A percentile compares a stretch with the other conserved stretches of the same genome.
Conservation (phyloP, 2,888 invertebrate genomes). For the Drosophila rellima region DNA sequence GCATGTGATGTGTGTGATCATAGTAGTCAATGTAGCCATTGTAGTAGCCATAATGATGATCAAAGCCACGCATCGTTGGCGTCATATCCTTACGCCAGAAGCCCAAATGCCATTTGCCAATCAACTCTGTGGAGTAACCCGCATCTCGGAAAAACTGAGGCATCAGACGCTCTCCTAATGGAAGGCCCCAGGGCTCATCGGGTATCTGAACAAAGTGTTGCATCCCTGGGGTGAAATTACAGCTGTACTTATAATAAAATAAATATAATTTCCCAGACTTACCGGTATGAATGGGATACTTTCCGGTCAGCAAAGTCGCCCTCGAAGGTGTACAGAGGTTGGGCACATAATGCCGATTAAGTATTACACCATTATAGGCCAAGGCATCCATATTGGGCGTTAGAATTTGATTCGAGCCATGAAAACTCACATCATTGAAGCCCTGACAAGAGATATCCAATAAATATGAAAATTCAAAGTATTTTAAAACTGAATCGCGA, state of each 20-base stretch:
- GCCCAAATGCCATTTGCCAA: slow-evolving; percentile 97
- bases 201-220: slow-evolving; percentile 90
- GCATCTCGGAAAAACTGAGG: slow-evolving; percentile 90
- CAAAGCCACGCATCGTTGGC: slow-evolving; percentile 91
- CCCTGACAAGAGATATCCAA: slow-evolving; percentile 87
- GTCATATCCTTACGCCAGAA: slow-evolving; percentile 89
- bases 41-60: slow-evolving; percentile 94
- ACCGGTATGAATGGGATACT: slow-evolving; percentile 94
- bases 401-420: slow-evolving; percentile 95
- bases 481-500: not conserved
- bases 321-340: slow-evolving; percentile 95
- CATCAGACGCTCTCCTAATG: slow-evolving; percentile 89
- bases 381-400: slow-evolving; percentile 96
- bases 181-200: slow-evolving; percentile 91
- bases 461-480: not conserved
- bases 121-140: slow-evolving; percentile 92
- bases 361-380: slow-evolving; percentile 93
- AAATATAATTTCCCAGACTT: not conserved
- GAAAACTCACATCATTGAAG: slow-evolving; percentile 96
- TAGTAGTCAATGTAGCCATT: slow-evolving; percentile 94
- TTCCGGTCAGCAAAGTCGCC: slow-evolving; percentile 93
- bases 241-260: not conserved
- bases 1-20: slow-evolving; percentile 88
- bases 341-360: slow-evolving; percentile 93
- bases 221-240: slow-evolving; percentile 87